Evolutionary conservation across 2,797 vertebrate species (phyloP).

Genomic region (Spheniscus humboldti): DNA sequence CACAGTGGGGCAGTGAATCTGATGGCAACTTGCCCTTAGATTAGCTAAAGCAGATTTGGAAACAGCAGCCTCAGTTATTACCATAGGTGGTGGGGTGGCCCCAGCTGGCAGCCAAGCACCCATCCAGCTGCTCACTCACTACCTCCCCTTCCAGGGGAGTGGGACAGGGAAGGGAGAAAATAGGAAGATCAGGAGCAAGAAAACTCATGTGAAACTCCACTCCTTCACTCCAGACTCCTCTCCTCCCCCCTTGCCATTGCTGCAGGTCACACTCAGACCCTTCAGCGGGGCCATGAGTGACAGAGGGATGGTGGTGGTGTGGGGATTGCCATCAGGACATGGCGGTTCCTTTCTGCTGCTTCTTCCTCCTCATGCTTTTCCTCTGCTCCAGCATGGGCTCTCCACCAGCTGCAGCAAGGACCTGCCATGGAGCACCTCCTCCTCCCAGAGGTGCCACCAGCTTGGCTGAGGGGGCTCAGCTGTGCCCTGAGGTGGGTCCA

Average conservation of each 20-base stretch:
- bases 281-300: rapidly evolving
- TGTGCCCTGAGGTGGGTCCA: rapidly evolving
- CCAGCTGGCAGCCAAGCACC: neutral
- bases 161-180: neutral
- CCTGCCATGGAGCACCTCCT: neutral
- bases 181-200: neutral
- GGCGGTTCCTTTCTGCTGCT: neutral
- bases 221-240: neutral
- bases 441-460: neutral
- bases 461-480: neutral
- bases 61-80: neutral
- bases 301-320: too few relatives aligned
- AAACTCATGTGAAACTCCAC: neutral
- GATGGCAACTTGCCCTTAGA: neutral
- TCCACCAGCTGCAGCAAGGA: neutral
- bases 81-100: neutral
- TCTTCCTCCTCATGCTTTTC: neutral
- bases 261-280: neutral
- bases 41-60: neutral
- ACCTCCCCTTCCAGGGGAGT: neutral
- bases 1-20: neutral
- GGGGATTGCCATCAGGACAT: neutral
- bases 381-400: neutral
- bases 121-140: rapidly evolving
- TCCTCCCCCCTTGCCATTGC: rapidly evolving